Evolutionary conservation across 2,888 invertebrate genomes (phyloP).

Genomic region (Lithophane semibrunnea): DNA sequence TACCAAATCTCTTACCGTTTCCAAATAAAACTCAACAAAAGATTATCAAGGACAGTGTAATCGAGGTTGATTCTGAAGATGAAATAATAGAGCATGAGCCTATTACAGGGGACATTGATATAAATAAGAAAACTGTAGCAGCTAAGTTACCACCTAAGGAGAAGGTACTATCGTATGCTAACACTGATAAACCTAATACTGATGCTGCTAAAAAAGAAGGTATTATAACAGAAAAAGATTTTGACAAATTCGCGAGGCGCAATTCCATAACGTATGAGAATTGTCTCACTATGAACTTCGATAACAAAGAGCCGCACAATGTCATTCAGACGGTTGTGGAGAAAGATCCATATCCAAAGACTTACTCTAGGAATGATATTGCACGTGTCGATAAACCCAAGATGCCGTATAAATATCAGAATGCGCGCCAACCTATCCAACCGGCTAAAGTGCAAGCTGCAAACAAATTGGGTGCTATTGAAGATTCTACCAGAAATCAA

Average conservation of each 20-base stretch:
- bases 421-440: conserved; percentile 68
- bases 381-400: conserved; percentile 76
- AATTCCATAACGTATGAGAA: conserved; percentile 86
- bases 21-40: conserved; percentile 71
- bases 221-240: conserved; percentile 87
- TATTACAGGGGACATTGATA: conserved; percentile 75
- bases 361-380: conserved; percentile 76
- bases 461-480: conserved; percentile 67
- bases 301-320: conserved; percentile 79
- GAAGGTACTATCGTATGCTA: conserved; percentile 47
- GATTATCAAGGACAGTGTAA: conserved; percentile 64
- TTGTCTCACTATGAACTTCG: conserved; percentile 82
- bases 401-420: conserved; percentile 74
- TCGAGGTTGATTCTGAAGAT: conserved; percentile 77
- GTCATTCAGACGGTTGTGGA: conserved; percentile 80
- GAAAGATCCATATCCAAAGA: conserved; percentile 76
- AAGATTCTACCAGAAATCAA: conserved; percentile 80
- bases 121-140: conserved; percentile 62
- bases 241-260: conserved; percentile 86
- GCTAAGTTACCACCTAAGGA: conserved; percentile 62
- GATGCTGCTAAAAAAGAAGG: conserved; percentile 77
- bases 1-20: conserved; percentile 76
- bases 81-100: conserved; percentile 79
- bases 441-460: conserved; percentile 70
- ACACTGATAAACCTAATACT: conserved; percentile 47